phyloP scores from a whole-genome alignment of 2,888 invertebrate species.

The Cecidostiba fungosa region DNA sequence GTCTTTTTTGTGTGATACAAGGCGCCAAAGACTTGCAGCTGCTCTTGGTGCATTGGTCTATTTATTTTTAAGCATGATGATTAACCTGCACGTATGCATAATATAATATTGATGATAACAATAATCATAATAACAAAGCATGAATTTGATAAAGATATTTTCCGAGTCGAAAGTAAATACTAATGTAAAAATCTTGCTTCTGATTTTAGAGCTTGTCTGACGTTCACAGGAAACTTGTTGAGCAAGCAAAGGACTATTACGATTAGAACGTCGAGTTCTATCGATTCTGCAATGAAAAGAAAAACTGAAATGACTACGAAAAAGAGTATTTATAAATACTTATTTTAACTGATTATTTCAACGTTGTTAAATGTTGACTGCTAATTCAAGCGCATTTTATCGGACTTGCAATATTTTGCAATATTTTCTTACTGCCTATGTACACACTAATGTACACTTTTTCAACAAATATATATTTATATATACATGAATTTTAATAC shows the following conservation, averaged over 20 bases:
- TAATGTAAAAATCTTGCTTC: conserved; percentile 62
- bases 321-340: conserved; percentile 20
- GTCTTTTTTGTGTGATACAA: conserved; percentile 13
- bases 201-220: conserved; percentile 81
- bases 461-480: conserved; percentile 33
- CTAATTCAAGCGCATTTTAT: conserved; percentile 30
- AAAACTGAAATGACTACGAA: no score
- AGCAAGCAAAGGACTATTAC: conserved; percentile 66
- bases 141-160: neutral
- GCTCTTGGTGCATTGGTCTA: conserved; percentile 26
- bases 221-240: conserved; percentile 81
- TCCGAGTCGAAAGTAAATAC: neutral
- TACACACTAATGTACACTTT: conserved; percentile 44
- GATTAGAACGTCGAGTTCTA: neutral
- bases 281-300: conserved; percentile 18
- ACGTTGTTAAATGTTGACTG: conserved; percentile 48
- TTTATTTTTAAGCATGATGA: conserved; percentile 4
- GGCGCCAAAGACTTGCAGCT: conserved; percentile 44
- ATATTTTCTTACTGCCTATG: conserved; percentile 41
- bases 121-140: conserved; percentile 10
- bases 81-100: conserved; percentile 1
- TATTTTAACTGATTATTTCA: conserved; percentile 41
- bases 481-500: conserved; percentile 18
- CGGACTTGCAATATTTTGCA: conserved; percentile 42
- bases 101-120: conserved; percentile 22